Evolutionary conservation across 2,113 vertebrate species (phyloP).

Genomic region (Uria lomvia): DNA sequence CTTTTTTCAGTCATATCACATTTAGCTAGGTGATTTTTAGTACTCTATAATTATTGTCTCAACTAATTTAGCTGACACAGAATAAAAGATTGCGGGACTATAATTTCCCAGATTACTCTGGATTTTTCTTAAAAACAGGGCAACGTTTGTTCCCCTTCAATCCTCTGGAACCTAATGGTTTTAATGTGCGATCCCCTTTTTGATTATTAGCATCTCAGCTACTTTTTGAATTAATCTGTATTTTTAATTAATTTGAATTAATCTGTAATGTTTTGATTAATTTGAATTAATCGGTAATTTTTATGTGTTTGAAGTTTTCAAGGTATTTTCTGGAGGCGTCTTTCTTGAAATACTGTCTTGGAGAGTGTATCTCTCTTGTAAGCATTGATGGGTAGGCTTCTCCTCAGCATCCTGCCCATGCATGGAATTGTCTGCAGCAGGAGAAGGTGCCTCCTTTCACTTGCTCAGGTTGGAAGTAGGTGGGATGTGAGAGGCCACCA

Average conservation of each 20-base stretch:
- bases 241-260: not conserved
- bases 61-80: slow-evolving; percentile 5
- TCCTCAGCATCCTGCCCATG: not conserved
- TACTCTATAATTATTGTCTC: slow-evolving; percentile 29
- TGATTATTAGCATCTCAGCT: not conserved
- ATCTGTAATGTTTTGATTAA: not conserved
- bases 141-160: not conserved
- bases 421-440: not conserved
- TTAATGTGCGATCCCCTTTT: not conserved
- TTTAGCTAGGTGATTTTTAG: slow-evolving; percentile 22
- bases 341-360: not conserved
- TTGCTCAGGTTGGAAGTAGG: not conserved
- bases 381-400: not conserved
- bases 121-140: not conserved
- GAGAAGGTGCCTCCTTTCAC: not conserved
- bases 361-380: not conserved
- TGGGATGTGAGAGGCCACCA: accelerated
- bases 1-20: not conserved
- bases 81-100: not conserved
- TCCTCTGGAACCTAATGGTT: not conserved
- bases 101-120: not conserved
- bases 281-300: not conserved
- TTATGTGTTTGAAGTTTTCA: not conserved
- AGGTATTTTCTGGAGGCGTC: not conserved
- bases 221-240: not conserved